Base-by-base conservation (phyloP, 1,140 invertebrate species). In the Medauroidea extradentata region DNA sequence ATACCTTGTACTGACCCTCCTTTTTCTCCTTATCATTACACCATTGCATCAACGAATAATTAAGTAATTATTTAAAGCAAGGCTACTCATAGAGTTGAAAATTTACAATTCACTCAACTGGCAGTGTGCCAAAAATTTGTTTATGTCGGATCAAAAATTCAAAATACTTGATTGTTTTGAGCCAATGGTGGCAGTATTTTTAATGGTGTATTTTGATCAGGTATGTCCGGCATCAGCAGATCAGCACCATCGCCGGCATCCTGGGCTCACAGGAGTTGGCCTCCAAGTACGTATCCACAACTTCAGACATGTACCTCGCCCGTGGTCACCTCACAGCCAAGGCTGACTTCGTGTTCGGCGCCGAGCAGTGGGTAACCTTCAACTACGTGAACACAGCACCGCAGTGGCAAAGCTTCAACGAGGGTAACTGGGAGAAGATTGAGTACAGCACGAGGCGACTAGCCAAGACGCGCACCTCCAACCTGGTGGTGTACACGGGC, bases 351-450 rank as follows among this genome's bases (percentile, higher is more conserved):
- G 55, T 72, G 4, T 58, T 72, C 44, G 64, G 49, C 2, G 67
- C 69, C 0, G 55, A 69, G 38, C 73, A 76, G 34, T 56, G 69
- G 14, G 75, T 73, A 0, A 70, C 75, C 0, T 80, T 77, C 63
- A 75, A 75, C 44, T 79, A 73, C 59, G 62, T 74, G 1, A 80
- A 80, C 63, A 66, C 66, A 0, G 72, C 69, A 2, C 77, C 78
- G 16, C 77, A 80, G 49, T 80, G 78, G 78, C 65, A 67, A 61
- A 65, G 69, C 1, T 74, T 74, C 14, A 80, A 80, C 62, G 71
- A 71, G 1, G 78, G 75, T 1, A 77, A 78, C 57, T 79, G 78
- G 78, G 69, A 71, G 0, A 71, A 70, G 1, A 55, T 77, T 11
- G 64, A 65, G 29, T n/a, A 24, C 44, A 55, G 53, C 27, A 29